Percentiles rank a stretch among this genome's conserved stretches.
These are phyloP conservation scores for Acipenser transmontanus DNA, from an alignment of 2,797 vertebrate genomes.

Conservation along the genomic window DNA sequence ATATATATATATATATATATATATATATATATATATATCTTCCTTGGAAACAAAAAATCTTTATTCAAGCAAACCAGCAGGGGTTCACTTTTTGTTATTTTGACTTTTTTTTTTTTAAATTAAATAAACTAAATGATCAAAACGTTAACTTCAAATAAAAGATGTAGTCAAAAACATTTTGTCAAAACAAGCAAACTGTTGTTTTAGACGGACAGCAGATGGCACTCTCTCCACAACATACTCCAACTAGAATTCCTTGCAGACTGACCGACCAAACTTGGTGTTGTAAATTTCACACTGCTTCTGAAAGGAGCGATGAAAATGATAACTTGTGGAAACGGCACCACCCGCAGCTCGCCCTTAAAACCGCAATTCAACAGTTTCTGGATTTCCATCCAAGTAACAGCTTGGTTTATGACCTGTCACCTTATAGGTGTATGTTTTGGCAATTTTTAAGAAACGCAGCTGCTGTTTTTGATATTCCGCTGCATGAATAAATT, in stretches of 20 bases:
- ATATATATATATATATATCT: not conserved
- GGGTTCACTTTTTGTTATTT: not conserved
- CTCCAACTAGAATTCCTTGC: not conserved
- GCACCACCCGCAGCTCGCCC: slow-evolving; percentile 11
- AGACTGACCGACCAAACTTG: not conserved
- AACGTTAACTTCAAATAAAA: not conserved
- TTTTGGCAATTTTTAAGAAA: not conserved
- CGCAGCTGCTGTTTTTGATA: not conserved
- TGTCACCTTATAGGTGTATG: not conserved
- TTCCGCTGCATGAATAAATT: too few species aligned
- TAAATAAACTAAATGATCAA: not conserved
- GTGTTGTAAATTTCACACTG: not conserved
- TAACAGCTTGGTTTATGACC: not conserved
- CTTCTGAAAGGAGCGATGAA: slow-evolving; percentile 11
- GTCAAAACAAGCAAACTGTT: too few species aligned
- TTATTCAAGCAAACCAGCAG: not conserved
- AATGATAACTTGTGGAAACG: slow-evolving; percentile 10
- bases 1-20: too few species aligned
- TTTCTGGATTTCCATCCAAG: not conserved
- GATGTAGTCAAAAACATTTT: too few species aligned
- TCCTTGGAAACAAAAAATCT: slow-evolving; percentile 6
- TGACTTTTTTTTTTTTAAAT: not conserved
- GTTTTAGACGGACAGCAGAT: slow-evolving; percentile 11
- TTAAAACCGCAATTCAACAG: slow-evolving; percentile 2
- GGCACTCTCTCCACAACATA: slow-evolving; percentile 9